These are phyloP conservation scores for Sphenodon punctatus DNA, from an alignment of 2,797 vertebrate species.

Conservation along the genomic window DNA sequence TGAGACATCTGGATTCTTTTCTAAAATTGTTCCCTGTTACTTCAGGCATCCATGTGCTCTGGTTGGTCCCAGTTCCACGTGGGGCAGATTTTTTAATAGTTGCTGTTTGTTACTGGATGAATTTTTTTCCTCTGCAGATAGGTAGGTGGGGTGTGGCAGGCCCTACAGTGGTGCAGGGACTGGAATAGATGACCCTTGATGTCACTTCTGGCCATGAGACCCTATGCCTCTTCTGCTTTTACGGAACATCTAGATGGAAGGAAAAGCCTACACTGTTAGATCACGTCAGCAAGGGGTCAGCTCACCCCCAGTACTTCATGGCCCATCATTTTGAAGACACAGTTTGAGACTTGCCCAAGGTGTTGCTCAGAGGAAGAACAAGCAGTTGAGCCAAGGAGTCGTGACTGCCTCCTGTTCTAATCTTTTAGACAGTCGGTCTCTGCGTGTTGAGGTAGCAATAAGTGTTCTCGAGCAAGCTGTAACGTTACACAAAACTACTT, in stretches of 20 bases:
- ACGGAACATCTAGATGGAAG: slow-evolving; percentile 31
- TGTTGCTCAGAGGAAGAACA: not conserved
- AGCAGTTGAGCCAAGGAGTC: not conserved
- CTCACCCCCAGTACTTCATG: not conserved
- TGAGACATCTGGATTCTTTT: no score
- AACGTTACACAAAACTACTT: not conserved
- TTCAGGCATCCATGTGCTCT: no score
- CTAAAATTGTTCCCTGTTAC: no score
- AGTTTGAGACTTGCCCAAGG: slow-evolving; percentile 1
- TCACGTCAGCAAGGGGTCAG: slow-evolving; percentile 52
- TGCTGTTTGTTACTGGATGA: no score
- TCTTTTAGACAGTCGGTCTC: slow-evolving; percentile 60
- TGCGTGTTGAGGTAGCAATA: slow-evolving; percentile 56
- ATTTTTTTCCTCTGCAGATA: no score
- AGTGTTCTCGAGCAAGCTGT: slow-evolving; percentile 39
- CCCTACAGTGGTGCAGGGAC: no score
- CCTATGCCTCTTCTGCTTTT: no score
- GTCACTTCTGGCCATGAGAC: no score
- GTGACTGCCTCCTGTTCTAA: slow-evolving; percentile 39
- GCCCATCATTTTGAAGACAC: not conserved
- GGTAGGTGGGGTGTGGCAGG: no score
- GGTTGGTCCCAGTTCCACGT: no score
- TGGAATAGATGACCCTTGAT: no score
- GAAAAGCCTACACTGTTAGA: slow-evolving; percentile 28
- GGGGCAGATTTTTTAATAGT: no score